Percentiles rank a stretch among this genome's conserved stretches.
phyloP scores from a whole-genome alignment of 2,113 vertebrate species.

The Leucoraja erinaceus region DNA sequence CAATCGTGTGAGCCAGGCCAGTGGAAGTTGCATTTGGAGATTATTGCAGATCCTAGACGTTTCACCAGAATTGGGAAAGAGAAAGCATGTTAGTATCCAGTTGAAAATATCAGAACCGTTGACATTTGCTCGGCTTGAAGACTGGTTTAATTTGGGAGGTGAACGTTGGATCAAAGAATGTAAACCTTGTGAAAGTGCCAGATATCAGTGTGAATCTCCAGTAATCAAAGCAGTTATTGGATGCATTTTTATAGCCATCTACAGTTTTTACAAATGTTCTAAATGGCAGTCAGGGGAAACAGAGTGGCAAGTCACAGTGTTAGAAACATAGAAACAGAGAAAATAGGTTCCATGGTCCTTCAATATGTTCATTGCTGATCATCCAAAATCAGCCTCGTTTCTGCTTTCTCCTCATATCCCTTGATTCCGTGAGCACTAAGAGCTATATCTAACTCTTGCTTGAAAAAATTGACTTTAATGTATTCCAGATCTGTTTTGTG shows the following conservation, averaged over 20 bases:
- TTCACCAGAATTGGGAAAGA: too few relatives aligned
- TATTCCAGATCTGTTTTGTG: background rate
- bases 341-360: too few relatives aligned
- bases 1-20: too few relatives aligned
- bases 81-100: background rate
- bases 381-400: too few relatives aligned
- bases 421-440: too few relatives aligned
- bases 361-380: too few relatives aligned
- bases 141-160: background rate
- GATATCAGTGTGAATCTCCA: background rate
- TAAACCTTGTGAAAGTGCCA: background rate
- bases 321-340: too few relatives aligned
- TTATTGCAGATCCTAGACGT: too few relatives aligned
- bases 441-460: too few relatives aligned
- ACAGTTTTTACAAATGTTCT: background rate
- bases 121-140: background rate
- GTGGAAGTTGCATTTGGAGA: too few relatives aligned
- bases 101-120: background rate
- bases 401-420: too few relatives aligned
- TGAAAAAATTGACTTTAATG: background rate
- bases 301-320: background rate
- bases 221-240: background rate
- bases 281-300: background rate
- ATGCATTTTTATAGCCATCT: background rate
- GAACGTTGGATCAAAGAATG: background rate